Evolutionary conservation across 2,888 invertebrate genomes (phyloP), one percentile per base, ranked within the genome.

Genomic region (Buathra laborator): DNA sequence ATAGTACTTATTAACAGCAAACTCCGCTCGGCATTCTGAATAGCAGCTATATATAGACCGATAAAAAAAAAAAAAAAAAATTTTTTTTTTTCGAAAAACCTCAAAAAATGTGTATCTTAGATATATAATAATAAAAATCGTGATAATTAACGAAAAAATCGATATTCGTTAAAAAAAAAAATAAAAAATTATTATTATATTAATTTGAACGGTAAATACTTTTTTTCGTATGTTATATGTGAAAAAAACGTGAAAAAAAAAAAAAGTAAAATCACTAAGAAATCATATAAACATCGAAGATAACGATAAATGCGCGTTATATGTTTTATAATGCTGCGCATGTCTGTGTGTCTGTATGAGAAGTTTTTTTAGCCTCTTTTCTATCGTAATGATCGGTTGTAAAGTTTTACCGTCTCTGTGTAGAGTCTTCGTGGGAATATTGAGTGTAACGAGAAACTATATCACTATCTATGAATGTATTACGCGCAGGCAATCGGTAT

Each of bases 341-440:
- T 64, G 19, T 56, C 7, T 51, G 2, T 68, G 43, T 68, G 51
- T 43, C 32, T 24, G 64, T 51, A 48, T 53, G 53, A 16, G 44
- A 53, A 46, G 51, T 83, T 87, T 88, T 87, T 56, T 62, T 84
- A 71, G 84, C 83, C 82, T 86, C 77, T 59, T 5, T 76, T 70
- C 86, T 84, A 70, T 84, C 87, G 84, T 89, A 88, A 89, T 88
- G 72, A 85, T 83, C 66, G 89, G 88, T 86, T 85, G 81, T 88
- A 87, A 89, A 89, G 83, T 86, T 89, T 88, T 86, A 87, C 85
- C 68, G 84, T 85, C 86, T 68, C 86, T 86, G 66, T 88, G 84
- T 83, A 84, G 72, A 87, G 88, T 59, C 29, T 48, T 44, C 53
- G 67, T 59, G 48, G 19, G 51, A 64, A 66, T 51, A 75, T 75